phyloP scores from a whole-genome alignment of 2,113 vertebrate species.

The Condylura cristata region DNA sequence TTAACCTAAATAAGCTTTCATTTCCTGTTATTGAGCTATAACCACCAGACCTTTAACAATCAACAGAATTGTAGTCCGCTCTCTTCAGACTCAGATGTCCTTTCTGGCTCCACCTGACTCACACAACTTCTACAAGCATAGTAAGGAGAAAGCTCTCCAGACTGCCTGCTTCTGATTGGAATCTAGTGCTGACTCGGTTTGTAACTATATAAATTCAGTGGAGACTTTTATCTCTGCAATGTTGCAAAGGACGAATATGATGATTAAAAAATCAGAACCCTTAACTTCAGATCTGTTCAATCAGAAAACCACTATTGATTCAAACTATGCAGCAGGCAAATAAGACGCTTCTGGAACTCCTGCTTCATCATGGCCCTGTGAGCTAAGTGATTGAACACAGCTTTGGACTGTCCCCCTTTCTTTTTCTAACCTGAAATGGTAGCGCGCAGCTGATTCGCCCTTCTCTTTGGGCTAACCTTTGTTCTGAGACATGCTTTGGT shows the following conservation, averaged over 20 bases:
- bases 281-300: background rate
- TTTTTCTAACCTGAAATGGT: conserved; percentile 24
- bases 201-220: conserved; percentile 39
- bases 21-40: background rate
- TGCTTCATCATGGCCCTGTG: background rate
- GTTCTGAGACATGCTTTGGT: background rate
- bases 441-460: background rate
- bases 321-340: background rate
- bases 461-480: background rate
- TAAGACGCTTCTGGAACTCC: background rate
- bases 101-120: background rate
- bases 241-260: background rate
- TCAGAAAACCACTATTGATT: conserved; percentile 12
- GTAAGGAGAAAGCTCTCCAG: background rate
- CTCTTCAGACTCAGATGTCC: background rate
- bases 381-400: background rate
- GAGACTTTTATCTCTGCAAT: background rate
- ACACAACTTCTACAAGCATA: background rate
- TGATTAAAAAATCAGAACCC: background rate
- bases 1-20: conserved; percentile 9
- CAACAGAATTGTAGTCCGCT: background rate
- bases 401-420: background rate
- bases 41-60: background rate
- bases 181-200: conserved; percentile 24
- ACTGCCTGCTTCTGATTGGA: background rate